phyloP scores from a whole-genome alignment of 2,113 vertebrate species.

The Neolamprologus toae region DNA sequence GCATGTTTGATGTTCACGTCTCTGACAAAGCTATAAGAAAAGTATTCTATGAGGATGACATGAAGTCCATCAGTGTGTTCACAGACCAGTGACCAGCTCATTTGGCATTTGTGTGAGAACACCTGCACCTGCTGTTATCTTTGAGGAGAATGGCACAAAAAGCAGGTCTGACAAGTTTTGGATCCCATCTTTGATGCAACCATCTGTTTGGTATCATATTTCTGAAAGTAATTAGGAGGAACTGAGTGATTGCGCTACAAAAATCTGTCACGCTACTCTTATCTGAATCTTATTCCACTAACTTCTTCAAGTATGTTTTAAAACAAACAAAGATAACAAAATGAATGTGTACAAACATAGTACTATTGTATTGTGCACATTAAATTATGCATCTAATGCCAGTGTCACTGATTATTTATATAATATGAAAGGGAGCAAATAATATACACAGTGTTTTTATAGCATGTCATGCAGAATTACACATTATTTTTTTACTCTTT shows the following conservation, averaged over 20 bases:
- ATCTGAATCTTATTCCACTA: background rate
- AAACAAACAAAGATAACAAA: background rate
- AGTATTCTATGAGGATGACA: background rate
- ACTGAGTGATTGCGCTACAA: background rate
- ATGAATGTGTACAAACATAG: background rate
- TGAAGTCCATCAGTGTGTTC: background rate
- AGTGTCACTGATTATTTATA: background rate
- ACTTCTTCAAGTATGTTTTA: background rate
- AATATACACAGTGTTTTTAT: background rate
- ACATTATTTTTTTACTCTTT: rapidly evolving
- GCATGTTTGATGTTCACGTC: background rate
- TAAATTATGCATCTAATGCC: background rate
- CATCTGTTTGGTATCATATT: background rate
- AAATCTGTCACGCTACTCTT: rapidly evolving
- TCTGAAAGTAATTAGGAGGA: rapidly evolving
- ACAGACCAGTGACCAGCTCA: background rate
- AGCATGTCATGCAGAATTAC: background rate
- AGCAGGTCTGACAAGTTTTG: background rate
- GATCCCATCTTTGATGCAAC: background rate
- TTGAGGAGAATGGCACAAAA: background rate
- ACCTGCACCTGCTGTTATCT: background rate
- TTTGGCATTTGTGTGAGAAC: background rate
- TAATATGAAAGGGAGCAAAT: background rate
- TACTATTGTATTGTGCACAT: background rate
- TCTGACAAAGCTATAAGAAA: background rate